Evolutionary conservation across 2,888 invertebrate species (phyloP).

Genomic region (Acholoe squamosa): DNA sequence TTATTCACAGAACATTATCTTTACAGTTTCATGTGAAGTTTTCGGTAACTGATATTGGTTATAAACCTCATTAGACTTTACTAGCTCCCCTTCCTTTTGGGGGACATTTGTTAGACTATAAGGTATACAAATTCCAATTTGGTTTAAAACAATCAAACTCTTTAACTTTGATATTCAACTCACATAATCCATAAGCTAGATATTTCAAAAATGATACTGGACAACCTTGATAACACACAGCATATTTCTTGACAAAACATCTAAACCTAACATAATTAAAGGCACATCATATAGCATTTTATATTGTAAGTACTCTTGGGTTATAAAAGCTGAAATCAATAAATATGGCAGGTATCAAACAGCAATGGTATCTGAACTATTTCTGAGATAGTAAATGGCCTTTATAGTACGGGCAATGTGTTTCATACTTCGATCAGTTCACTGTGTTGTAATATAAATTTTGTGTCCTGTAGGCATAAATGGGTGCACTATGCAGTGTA

Average conservation of each 20-base stretch:
- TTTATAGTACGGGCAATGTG: too few relatives aligned
- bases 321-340: not conserved
- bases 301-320: slow-evolving; percentile 1
- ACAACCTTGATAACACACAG: not conserved
- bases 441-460: too few relatives aligned
- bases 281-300: not conserved
- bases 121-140: too few relatives aligned
- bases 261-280: not conserved
- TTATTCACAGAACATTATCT: not conserved
- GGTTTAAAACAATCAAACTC: not conserved
- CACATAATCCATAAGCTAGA: not conserved
- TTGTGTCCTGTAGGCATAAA: too few relatives aligned
- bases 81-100: too few relatives aligned
- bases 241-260: not conserved
- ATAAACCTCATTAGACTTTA: too few relatives aligned
- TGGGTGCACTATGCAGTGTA: too few relatives aligned
- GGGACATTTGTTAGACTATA: too few relatives aligned
- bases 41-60: too few relatives aligned
- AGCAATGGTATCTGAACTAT: not conserved
- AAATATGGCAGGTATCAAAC: slow-evolving; percentile 34
- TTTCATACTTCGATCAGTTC: too few relatives aligned
- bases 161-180: not conserved
- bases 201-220: not conserved
- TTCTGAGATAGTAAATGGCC: too few relatives aligned
- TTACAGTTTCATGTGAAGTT: too few relatives aligned